Base-by-base conservation (phyloP, 2,797 vertebrate species). In the Garrulus glandarius region DNA sequence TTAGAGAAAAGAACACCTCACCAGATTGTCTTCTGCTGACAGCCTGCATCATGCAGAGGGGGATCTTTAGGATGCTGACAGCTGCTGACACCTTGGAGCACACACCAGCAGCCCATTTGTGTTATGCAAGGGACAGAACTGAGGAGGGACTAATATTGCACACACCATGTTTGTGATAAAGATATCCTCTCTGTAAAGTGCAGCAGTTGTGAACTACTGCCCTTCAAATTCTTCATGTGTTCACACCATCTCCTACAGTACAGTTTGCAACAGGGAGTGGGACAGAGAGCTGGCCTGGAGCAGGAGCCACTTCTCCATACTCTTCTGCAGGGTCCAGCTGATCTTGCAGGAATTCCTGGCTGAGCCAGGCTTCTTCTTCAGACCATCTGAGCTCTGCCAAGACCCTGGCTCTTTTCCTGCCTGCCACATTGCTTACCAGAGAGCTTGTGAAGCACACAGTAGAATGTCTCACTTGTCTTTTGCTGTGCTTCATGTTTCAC, bases 1-100 rank as follows among this genome's bases (percentile, higher is more conserved):
- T 49, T 46, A 22, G 10, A 68, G 19, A 13, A 67, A 60, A 64
- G 53, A 16, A 2, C 2, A 27, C 0, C 0, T 5, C 2, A 41
- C 9, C 24, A 61, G 17, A 39, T 57, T 70, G 2, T 64, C 7
- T 71, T 74, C 46, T 68, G 32, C 11, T 37, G 44, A n/a, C 22
- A 50, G 21, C 16, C n/a, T 75, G 26, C 39, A 44, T 19, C 12
- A 39, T 10, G 9, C 4, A 67, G 75, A n/a, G 13, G 2, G 8
- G 18, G 10, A 34, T 83, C 49, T 55, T 50, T 13, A 50, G 36
- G 52, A 27, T 77, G 44, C 16, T 71, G 56, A 5, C 37, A 37
- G 29, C 15, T 60, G 23, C 41, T 56, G 77, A 41, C 19, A 20
- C 11, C 26, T 63, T 71, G 65, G 32, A 60, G 46, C 57, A 53